phyloP scores from a whole-genome alignment of 2,888 invertebrate species.

The Rhorus exstirpatorius region DNA sequence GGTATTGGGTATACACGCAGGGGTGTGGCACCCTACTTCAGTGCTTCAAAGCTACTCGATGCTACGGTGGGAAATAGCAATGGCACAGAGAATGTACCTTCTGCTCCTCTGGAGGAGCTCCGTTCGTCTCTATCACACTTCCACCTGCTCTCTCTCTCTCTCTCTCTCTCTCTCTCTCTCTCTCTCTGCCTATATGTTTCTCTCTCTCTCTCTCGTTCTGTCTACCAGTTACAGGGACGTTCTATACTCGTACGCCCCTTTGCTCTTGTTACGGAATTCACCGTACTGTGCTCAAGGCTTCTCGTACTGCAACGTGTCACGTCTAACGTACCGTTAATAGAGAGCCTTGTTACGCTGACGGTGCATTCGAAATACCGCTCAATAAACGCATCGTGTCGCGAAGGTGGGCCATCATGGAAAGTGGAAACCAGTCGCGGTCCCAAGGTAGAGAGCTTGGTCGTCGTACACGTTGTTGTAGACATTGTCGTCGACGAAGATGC shows the following conservation, averaged over 20 bases:
- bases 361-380: slow-evolving; percentile 73
- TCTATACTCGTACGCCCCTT: slow-evolving; percentile 63
- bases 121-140: slow-evolving; percentile 6
- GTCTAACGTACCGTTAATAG: slow-evolving; percentile 84
- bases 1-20: slow-evolving; percentile 27
- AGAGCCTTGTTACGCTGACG: slow-evolving; percentile 80
- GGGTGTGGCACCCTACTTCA: slow-evolving; percentile 22
- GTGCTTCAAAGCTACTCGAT: slow-evolving; percentile 60
- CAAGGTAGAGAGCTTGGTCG: slow-evolving; percentile 38
- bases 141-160: slow-evolving; percentile 6
- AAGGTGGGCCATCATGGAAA: slow-evolving; percentile 44
- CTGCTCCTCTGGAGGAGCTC: slow-evolving; percentile 40
- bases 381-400: slow-evolving; percentile 72
- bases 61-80: slow-evolving; percentile 35
- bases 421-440: slow-evolving; percentile 43
- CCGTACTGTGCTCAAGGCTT: slow-evolving; percentile 60
- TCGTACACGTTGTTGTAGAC: slow-evolving; percentile 26
- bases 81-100: slow-evolving; percentile 38
- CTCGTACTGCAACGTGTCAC: slow-evolving; percentile 78
- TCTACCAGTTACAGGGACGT: slow-evolving; percentile 7
- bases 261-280: slow-evolving; percentile 79
- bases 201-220: slow-evolving; percentile 2
- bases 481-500: slow-evolving; percentile 27
- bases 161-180: slow-evolving; percentile 16
- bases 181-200: too few species aligned